phyloP scores from a whole-genome alignment of 2,888 invertebrate genomes.

The Caenorhabditis sulstoni region DNA sequence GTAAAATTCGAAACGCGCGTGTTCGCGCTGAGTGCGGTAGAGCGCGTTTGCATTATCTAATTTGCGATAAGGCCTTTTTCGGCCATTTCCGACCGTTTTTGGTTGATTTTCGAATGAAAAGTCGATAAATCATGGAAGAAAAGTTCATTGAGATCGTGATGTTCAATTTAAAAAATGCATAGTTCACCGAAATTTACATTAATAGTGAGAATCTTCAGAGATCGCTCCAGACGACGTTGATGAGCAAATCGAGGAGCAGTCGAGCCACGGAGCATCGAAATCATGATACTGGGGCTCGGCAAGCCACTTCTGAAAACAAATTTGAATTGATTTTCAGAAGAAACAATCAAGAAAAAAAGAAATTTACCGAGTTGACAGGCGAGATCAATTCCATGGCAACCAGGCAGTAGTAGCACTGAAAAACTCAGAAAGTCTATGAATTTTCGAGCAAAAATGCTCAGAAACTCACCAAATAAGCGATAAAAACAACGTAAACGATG shows the following conservation, averaged over 20 bases:
- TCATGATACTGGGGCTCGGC: slow-evolving; percentile 62
- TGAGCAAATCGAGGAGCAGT: slow-evolving; percentile 12
- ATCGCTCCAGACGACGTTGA: background rate
- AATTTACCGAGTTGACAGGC: background rate
- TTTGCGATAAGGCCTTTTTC: too few species aligned
- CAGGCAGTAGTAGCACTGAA: slow-evolving; percentile 67
- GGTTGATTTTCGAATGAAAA: background rate
- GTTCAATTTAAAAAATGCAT: background rate
- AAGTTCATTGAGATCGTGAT: background rate
- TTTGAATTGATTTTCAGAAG: slow-evolving; percentile 29
- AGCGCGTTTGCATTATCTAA: slow-evolving; percentile 16
- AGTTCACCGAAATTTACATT: background rate
- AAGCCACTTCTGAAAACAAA: slow-evolving; percentile 62
- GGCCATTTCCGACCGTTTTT: too few species aligned
- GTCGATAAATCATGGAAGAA: background rate
- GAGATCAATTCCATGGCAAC: slow-evolving; percentile 68
- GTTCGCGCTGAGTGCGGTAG: slow-evolving; percentile 9
- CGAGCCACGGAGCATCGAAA: slow-evolving; percentile 72
- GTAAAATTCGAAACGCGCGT: background rate
- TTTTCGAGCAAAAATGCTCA: background rate
- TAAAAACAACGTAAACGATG: slow-evolving; percentile 66
- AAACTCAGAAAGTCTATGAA: too few species aligned
- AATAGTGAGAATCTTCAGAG: background rate
- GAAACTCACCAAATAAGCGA: slow-evolving; percentile 68
- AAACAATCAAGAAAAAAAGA: too few species aligned